A percentile compares a stretch with the other conserved stretches of the same genome.
These are phyloP conservation scores for Jacana jacana DNA, from an alignment of 2,113 vertebrate genomes.

Conservation along the genomic window DNA sequence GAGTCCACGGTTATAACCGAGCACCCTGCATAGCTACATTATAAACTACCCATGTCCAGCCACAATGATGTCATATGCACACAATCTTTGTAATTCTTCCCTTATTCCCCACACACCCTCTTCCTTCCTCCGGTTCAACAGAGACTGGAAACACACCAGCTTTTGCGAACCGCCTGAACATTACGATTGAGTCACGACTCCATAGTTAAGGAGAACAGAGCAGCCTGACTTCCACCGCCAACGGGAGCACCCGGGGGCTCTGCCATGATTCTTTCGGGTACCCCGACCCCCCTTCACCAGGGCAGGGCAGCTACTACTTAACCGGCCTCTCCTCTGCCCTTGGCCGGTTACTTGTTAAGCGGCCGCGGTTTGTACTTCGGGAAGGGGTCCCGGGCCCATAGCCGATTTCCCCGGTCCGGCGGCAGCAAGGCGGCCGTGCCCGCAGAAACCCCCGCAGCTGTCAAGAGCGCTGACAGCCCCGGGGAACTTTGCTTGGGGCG, in stretches of 20 bases:
- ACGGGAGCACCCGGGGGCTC: neutral
- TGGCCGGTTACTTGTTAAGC: neutral
- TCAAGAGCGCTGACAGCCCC: neutral
- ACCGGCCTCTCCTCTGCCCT: neutral
- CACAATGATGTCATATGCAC: slow-evolving; percentile 6
- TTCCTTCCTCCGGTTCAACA: slow-evolving; percentile 50
- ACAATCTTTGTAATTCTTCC: slow-evolving; percentile 9
- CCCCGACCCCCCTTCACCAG: no score
- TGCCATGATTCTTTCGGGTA: accelerated
- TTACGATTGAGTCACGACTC: neutral
- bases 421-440: neutral
- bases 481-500: neutral
- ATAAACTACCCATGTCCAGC: neutral
- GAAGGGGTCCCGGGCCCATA: neutral
- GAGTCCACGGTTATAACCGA: neutral
- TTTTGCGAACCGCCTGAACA: neutral
- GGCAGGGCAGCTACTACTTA: neutral
- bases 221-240: neutral
- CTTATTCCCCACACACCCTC: slow-evolving; percentile 37
- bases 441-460: neutral
- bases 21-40: neutral
- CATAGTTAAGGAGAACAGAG: neutral
- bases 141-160: neutral
- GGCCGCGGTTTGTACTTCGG: neutral
- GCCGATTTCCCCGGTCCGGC: neutral